phyloP scores from a whole-genome alignment of 2,113 vertebrate species.

The Danio rerio region DNA sequence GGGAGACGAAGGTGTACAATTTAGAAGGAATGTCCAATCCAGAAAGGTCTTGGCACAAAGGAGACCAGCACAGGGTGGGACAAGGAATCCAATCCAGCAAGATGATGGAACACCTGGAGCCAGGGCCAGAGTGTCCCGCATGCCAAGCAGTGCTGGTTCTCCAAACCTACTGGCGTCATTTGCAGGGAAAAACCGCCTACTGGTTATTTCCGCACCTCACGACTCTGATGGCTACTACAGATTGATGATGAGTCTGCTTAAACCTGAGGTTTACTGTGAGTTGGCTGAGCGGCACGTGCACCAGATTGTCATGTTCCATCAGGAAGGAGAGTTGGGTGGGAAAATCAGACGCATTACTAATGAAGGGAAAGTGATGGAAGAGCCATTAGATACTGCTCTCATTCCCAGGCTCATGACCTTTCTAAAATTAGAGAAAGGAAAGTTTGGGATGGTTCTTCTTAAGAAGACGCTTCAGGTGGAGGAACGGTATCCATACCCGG shows the following conservation, averaged over 20 bases:
- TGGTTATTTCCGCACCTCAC: constrained; percentile 93
- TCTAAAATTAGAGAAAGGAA: constrained; percentile 94
- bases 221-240: constrained; percentile 95
- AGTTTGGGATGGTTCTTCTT: constrained; percentile 95
- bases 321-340: constrained; percentile 88
- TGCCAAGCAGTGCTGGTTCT: constrained; percentile 83
- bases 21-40: constrained; percentile 55
- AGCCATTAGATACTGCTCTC: constrained; percentile 85
- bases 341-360: constrained; percentile 89
- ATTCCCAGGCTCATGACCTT: constrained; percentile 93
- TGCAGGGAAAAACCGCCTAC: constrained; percentile 91
- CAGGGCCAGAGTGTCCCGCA: constrained; percentile 77
- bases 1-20: constrained; percentile 59
- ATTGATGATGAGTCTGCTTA: constrained; percentile 96
- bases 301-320: constrained; percentile 94
- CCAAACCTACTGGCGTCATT: constrained; percentile 92
- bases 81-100: constrained; percentile 62
- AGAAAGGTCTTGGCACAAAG: constrained; percentile 59
- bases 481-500: constrained; percentile 95
- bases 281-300: constrained; percentile 93
- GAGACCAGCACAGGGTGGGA: constrained; percentile 61
- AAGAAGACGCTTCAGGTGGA: constrained; percentile 96
- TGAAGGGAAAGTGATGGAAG: constrained; percentile 91
- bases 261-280: constrained; percentile 93
- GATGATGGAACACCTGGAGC: constrained; percentile 79